Conservation (phyloP, 2,888 invertebrate genomes). For the Tenthredo amoena region DNA sequence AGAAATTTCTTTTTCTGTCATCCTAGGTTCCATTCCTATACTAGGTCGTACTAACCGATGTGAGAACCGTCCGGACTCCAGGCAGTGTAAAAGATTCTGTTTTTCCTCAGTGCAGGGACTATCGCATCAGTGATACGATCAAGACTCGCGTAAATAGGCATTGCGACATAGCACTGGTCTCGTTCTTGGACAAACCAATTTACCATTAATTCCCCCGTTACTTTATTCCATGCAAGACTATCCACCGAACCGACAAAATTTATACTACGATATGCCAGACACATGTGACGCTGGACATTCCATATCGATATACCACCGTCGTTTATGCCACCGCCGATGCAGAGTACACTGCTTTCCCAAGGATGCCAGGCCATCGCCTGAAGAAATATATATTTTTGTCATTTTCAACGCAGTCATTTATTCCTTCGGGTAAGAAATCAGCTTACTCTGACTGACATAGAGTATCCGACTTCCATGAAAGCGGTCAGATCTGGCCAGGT, state of each 20-base stretch:
- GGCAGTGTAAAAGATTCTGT: slow-evolving; percentile 57
- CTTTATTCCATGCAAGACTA: slow-evolving; percentile 68
- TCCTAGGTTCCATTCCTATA: neutral
- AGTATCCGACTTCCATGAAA: slow-evolving; percentile 60
- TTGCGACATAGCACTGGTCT: slow-evolving; percentile 57
- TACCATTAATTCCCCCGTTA: slow-evolving; percentile 71
- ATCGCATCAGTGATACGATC: slow-evolving; percentile 67
- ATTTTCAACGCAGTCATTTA: neutral
- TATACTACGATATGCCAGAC: slow-evolving; percentile 62
- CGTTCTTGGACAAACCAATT: slow-evolving; percentile 66
- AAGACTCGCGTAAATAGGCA: slow-evolving; percentile 66
- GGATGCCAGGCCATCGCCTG: slow-evolving; percentile 73
- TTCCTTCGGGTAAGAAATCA: neutral
- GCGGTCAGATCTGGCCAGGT: slow-evolving; percentile 59
- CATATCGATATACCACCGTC: slow-evolving; percentile 68
- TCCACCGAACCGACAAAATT: slow-evolving; percentile 63
- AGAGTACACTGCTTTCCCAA: slow-evolving; percentile 64
- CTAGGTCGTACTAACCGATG: slow-evolving; percentile 62
- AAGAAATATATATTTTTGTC: neutral
- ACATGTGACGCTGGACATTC: slow-evolving; percentile 64
- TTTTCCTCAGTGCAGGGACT: slow-evolving; percentile 59
- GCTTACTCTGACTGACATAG: slow-evolving; percentile 60
- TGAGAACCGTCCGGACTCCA: slow-evolving; percentile 68
- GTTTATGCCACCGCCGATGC: slow-evolving; percentile 67
- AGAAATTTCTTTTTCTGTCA: neutral